Base-by-base conservation (phyloP, 2,113 vertebrate genomes). In the Jacana jacana region DNA sequence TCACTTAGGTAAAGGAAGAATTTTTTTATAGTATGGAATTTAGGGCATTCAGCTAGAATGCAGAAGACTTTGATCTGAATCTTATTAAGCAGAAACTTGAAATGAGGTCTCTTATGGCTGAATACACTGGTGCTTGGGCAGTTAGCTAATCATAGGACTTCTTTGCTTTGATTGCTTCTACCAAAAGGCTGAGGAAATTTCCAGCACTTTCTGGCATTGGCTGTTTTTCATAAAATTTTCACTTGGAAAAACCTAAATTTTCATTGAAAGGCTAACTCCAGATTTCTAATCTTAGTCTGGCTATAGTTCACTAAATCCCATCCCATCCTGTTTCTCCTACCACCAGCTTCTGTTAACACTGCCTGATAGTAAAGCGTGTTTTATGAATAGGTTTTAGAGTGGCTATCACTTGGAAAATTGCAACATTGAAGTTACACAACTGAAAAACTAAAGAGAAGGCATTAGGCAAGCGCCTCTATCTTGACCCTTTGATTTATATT, bases 21-120 rank as follows among this genome's bases (percentile, higher is more conserved):
- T 80, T 80, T 69, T 48, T 88, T 80, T 54, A 42, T 75, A 86
- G 30, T 42, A 75, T 16, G 17, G 48, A 86, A 96, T 81, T 89
- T 68, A 64, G 42, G 57, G 6, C 60, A 81, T 89, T 92, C 83
- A 72, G 15, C 16, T 78, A 39, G 51, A 86, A 89, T 81, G 48
- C 48, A 64, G 18, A 55, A 91, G 51, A 48, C 93, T 97, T 95
- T 91, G 89, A 95, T 95, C 73, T 93, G 77, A 76, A 75, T 91
- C 44, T 57, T 42, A 81, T 81, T 68, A 93, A 92, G 30, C 17
- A 91, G 52, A 81, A 86, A 64, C 51, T 78, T 82, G 58, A 95
- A 94, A 88, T 69, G 15, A 86, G 12, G 61, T 89, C 79, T 95
- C 57, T 81, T 27, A 92, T 79, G 77, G 46, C 55, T 75, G 48